Evolutionary conservation across 2,888 invertebrate species (phyloP).

Genomic region (Caenorhabditis sp.): DNA sequence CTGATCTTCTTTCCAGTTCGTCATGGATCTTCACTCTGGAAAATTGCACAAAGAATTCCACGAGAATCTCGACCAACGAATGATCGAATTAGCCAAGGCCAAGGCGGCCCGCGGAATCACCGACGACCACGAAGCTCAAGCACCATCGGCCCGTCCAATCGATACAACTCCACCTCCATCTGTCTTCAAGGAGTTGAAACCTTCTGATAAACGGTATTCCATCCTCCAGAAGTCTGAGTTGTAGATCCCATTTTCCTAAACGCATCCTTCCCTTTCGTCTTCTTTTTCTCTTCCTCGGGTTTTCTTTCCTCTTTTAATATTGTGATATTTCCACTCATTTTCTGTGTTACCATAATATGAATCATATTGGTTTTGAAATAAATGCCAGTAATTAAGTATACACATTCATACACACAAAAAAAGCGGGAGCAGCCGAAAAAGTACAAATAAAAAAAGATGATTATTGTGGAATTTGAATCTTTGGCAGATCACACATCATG

Average conservation of each 20-base stretch:
- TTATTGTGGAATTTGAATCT: neutral
- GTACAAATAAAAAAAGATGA: slow-evolving; percentile 7
- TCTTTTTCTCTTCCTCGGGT: slow-evolving; percentile 52
- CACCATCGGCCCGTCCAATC: slow-evolving; percentile 89
- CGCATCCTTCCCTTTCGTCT: slow-evolving; percentile 6
- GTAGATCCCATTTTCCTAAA: slow-evolving; percentile 44
- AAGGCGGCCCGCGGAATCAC: slow-evolving; percentile 73
- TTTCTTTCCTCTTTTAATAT: slow-evolving; percentile 22
- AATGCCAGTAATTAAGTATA: slow-evolving; percentile 3
- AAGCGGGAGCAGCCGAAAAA: slow-evolving; percentile 13
- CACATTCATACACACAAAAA: slow-evolving; percentile 44
- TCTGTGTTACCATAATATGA: slow-evolving; percentile 13
- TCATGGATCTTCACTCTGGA: slow-evolving; percentile 95
- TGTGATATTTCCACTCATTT: slow-evolving; percentile 43
- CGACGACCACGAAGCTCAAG: slow-evolving; percentile 66
- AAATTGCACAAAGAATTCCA: slow-evolving; percentile 97
- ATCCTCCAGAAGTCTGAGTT: slow-evolving; percentile 86
- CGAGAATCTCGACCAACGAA: slow-evolving; percentile 91
- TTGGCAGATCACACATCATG: slow-evolving; percentile 25
- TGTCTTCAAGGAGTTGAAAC: slow-evolving; percentile 95
- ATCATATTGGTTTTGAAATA: slow-evolving; percentile 50
- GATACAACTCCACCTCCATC: slow-evolving; percentile 86
- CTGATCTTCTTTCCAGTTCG: slow-evolving; percentile 85
- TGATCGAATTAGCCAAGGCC: slow-evolving; percentile 80
- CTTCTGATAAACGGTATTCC: slow-evolving; percentile 97